phyloP scores from a whole-genome alignment of 2,113 vertebrate species.

The human (Homo sapiens) region DNA sequence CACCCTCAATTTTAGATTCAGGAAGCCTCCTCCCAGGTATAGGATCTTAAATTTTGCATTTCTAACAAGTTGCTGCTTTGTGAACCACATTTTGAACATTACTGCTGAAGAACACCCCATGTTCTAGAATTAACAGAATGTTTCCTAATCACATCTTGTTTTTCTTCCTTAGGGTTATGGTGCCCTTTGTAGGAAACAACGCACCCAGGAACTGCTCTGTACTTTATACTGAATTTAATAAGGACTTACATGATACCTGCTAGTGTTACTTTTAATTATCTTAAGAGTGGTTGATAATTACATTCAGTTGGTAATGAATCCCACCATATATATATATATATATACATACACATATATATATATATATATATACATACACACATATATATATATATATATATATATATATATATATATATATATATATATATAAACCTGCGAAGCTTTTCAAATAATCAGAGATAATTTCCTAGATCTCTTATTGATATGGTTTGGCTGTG shows the following conservation, averaged over 20 bases:
- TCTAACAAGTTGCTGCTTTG: neutral
- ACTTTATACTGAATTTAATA: neutral
- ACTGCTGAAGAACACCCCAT: neutral
- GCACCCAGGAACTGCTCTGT: neutral
- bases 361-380: neutral
- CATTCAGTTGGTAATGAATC: neutral
- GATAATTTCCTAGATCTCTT: neutral
- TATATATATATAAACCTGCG: no score
- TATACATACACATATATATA: no score
- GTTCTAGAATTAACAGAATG: neutral
- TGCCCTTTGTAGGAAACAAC: neutral
- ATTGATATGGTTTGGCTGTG: no score
- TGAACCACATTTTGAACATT: neutral
- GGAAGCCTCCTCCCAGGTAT: neutral
- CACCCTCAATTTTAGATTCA: neutral
- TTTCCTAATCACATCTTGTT: neutral
- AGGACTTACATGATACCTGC: no score
- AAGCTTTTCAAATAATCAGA: neutral
- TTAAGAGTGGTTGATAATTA: neutral
- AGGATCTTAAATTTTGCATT: neutral
- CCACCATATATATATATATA: neutral
- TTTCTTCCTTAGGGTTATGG: neutral
- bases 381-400: neutral
- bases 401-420: no score
- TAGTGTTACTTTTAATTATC: neutral